phyloP scores from a whole-genome alignment of 2,888 invertebrate species.

The Spodoptera littoralis region DNA sequence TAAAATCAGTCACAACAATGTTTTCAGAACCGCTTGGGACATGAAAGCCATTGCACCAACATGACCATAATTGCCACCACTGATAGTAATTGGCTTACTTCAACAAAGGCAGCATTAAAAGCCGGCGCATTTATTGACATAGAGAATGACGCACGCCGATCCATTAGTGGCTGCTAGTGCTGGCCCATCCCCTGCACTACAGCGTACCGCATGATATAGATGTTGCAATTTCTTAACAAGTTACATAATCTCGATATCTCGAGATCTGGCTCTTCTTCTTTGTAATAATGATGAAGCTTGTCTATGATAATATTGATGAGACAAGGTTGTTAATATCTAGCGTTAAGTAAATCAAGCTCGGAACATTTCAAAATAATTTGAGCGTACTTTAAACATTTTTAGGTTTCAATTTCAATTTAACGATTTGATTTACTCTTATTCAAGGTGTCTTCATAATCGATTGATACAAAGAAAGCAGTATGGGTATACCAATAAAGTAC shows the following conservation, averaged over 20 bases:
- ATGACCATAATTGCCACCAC: conserved; percentile 67
- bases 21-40: conserved; percentile 30
- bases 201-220: conserved; percentile 21
- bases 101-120: conserved; percentile 81
- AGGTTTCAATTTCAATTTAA: too few species aligned
- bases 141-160: conserved; percentile 74
- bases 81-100: conserved; percentile 79
- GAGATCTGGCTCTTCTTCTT: conserved; percentile 3
- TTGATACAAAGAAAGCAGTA: too few species aligned
- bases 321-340: conserved; percentile 9
- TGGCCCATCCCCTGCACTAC: conserved; percentile 55
- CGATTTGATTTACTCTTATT: too few species aligned
- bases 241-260: not conserved
- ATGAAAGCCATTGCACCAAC: conserved; percentile 59
- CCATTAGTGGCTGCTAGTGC: conserved; percentile 73
- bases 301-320: too few species aligned
- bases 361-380: too few species aligned
- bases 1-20: conserved; percentile 53
- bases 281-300: not conserved
- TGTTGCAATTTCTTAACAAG: conserved; percentile 25
- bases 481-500: too few species aligned
- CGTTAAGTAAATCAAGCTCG: conserved; percentile 30
- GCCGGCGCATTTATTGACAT: conserved; percentile 77
- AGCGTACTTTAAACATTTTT: too few species aligned
- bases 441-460: too few species aligned